A percentile compares a stretch with the other conserved stretches of the same genome.
phyloP scores from a whole-genome alignment of 2,797 vertebrate species.

The Notolepis coatsorum region DNA sequence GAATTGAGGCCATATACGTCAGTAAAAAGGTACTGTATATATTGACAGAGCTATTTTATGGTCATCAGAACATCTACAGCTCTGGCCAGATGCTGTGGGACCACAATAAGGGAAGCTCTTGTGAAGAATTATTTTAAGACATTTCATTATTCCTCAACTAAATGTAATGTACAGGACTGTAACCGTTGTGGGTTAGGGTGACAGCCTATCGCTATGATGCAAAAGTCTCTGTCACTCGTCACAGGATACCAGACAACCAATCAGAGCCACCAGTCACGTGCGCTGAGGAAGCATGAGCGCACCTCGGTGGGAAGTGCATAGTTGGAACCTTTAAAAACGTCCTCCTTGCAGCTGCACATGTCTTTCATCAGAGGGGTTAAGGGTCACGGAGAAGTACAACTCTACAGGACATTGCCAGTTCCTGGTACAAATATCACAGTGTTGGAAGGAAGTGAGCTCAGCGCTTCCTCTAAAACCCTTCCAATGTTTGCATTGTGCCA shows the following conservation, averaged over 20 bases:
- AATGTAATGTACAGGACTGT: too few species aligned
- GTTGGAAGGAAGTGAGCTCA: slow-evolving; percentile 71
- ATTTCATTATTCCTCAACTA: too few species aligned
- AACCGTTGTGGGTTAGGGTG: too few species aligned
- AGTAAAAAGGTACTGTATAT: too few species aligned
- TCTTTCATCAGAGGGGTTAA: slow-evolving; percentile 58
- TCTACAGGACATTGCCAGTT: slow-evolving; percentile 71
- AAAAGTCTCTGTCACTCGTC: slow-evolving; percentile 33
- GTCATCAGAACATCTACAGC: too few species aligned
- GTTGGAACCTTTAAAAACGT: slow-evolving; percentile 62
- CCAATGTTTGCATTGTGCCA: slow-evolving; percentile 49
- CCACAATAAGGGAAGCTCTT: too few species aligned
- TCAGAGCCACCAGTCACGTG: slow-evolving; percentile 22
- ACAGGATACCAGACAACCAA: slow-evolving; percentile 46
- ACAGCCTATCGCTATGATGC: too few species aligned
- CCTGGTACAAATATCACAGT: slow-evolving; percentile 54
- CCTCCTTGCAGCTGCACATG: slow-evolving; percentile 62
- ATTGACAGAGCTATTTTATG: too few species aligned
- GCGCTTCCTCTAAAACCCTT: slow-evolving; percentile 58
- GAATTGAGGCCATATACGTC: too few species aligned
- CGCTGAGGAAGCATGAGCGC: slow-evolving; percentile 59
- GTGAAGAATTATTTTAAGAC: too few species aligned
- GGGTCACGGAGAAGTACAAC: slow-evolving; percentile 59
- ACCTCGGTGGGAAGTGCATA: slow-evolving; percentile 77
- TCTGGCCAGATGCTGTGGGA: too few species aligned